Evolutionary conservation across 92 coral and sea anemone species (phyloP).

Genomic region (Siderastrea radians): DNA sequence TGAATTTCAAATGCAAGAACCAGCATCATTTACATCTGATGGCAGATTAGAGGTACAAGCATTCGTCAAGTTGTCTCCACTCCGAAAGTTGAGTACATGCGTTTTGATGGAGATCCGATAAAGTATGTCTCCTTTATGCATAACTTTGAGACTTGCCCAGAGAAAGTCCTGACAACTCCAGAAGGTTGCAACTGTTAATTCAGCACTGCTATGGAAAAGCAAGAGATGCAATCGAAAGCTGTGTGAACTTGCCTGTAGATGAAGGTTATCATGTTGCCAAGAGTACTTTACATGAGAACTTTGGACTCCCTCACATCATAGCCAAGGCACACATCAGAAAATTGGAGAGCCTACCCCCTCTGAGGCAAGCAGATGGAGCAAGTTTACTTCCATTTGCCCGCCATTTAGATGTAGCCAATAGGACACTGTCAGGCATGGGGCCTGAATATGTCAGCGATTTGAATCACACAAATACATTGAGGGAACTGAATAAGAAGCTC

Average conservation of each 20-base stretch:
- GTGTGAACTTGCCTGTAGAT: slow-evolving; percentile 74
- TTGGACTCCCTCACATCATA: slow-evolving; percentile 69
- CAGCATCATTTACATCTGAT: not conserved
- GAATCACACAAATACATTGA: slow-evolving; percentile 68
- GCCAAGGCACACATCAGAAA: slow-evolving; percentile 69
- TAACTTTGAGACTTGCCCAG: slow-evolving; percentile 50
- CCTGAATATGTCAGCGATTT: slow-evolving; percentile 67
- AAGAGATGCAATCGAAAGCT: slow-evolving; percentile 75
- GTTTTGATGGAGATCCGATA: not conserved
- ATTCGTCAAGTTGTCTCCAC: slow-evolving; percentile 61
- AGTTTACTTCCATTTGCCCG: not conserved
- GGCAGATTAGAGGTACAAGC: slow-evolving; percentile 32
- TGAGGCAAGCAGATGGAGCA: slow-evolving; percentile 70
- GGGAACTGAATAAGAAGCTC: slow-evolving; percentile 60
- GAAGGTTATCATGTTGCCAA: slow-evolving; percentile 65
- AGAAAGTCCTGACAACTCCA: slow-evolving; percentile 15
- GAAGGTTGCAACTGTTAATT: slow-evolving; percentile 59
- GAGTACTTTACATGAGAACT: slow-evolving; percentile 61
- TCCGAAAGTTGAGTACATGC: slow-evolving; percentile 71
- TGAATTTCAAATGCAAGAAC: not conserved
- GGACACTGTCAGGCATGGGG: slow-evolving; percentile 83
- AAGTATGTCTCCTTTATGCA: slow-evolving; percentile 67
- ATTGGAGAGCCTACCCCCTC: slow-evolving; percentile 53
- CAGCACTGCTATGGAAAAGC: slow-evolving; percentile 81
- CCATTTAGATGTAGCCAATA: slow-evolving; percentile 36